Conservation (phyloP, 2,888 invertebrate species). For the Chaitophorus viminalis region DNA sequence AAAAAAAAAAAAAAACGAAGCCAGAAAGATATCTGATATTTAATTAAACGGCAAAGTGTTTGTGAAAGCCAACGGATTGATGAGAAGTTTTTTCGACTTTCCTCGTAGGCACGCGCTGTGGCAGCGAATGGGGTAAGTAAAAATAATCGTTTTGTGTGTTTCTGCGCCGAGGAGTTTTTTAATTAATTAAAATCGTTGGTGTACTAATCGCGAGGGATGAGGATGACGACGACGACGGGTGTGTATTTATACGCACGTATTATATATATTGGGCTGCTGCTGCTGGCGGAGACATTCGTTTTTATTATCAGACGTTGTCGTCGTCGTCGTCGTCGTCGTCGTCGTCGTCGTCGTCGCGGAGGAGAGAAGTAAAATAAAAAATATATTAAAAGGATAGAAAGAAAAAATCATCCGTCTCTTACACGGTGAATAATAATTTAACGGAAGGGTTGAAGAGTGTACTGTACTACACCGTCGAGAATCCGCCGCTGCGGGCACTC, state of each 20-base stretch:
- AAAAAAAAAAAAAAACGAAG: neutral
- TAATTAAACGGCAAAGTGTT: slow-evolving; percentile 60
- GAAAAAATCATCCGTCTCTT: slow-evolving; percentile 41
- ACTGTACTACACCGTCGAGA: neutral
- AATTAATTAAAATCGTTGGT: slow-evolving; percentile 61
- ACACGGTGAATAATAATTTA: slow-evolving; percentile 54
- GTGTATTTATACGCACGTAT: neutral
- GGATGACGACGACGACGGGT: neutral
- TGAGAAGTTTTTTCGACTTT: slow-evolving; percentile 15
- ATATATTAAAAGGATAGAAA: neutral
- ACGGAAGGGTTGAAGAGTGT: slow-evolving; percentile 54
- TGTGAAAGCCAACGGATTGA: slow-evolving; percentile 49
- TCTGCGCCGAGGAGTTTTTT: slow-evolving; percentile 48
- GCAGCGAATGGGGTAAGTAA: slow-evolving; percentile 28
- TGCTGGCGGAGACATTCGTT: slow-evolving; percentile 53
- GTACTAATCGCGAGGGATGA: slow-evolving; percentile 51
- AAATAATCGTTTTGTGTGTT: slow-evolving; percentile 58
- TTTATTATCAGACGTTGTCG: slow-evolving; percentile 40
- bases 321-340: slow-evolving; percentile 8
- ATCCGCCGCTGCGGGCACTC: neutral
- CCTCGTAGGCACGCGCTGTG: neutral
- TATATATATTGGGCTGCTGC: slow-evolving; percentile 15
- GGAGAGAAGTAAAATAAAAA: neutral
- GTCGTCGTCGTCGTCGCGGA: slow-evolving; percentile 10
- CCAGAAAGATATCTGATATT: slow-evolving; percentile 54